Evolutionary conservation across 2,888 invertebrate species (phyloP), one percentile per base, ranked within the genome.

Genomic region (Sinodicranocentrus sp.): DNA sequence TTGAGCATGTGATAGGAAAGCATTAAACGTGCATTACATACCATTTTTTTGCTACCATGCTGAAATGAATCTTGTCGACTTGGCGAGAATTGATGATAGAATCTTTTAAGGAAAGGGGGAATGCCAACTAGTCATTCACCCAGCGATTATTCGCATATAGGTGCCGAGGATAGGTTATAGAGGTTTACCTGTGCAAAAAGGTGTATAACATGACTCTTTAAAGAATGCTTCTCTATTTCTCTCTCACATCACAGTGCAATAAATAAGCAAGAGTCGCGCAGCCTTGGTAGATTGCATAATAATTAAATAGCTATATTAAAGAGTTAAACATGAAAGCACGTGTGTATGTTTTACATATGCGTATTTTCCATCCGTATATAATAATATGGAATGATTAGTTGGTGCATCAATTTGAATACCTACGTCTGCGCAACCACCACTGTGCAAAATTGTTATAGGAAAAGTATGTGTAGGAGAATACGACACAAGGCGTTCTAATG

Each of bases 201-300:
- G n/a, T n/a, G n/a, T n/a, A n/a, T n/a, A n/a, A n/a, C n/a, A n/a
- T n/a, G n/a, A n/a, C n/a, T n/a, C n/a, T n/a, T n/a, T n/a, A n/a
- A n/a, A n/a, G n/a, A n/a, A n/a, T n/a, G n/a, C n/a, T n/a, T n/a
- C n/a, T n/a, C n/a, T n/a, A n/a, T n/a, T n/a, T n/a, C n/a, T n/a
- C n/a, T n/a, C n/a, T n/a, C n/a, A n/a, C n/a, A 33, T 33, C 33
- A 33, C 33, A 3, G 33, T 33, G 33, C 10, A 10, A 33, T 33
- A 33, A 33, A 33, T 63, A 33, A 52, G 59, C 21, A 63, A 33
- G 23, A 71, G 17, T 19, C 17, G 19, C 5, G 3, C 28, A 82
- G 63, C 82, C 82, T 82, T 82, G 82, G 70, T 39, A 43, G 33
- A 82, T 82, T 82, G 76, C 82, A 71, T 82, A 82, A 82, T 82